phyloP scores from a whole-genome alignment of 1,140 invertebrate genomes.

The Tribolium castaneum region DNA sequence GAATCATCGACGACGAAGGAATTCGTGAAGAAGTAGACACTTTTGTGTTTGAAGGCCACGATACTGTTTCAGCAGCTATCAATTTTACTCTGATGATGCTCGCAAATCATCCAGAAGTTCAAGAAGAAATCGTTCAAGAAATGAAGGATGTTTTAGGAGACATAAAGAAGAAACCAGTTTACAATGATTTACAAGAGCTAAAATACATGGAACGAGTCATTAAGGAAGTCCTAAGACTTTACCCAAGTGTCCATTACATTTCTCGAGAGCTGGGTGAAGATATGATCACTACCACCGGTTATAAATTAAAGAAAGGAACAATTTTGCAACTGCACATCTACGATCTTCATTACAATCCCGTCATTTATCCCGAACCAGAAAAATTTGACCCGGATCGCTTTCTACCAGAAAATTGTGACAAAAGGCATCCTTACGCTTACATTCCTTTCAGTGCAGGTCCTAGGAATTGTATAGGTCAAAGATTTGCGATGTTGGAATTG shows the following conservation, averaged over 20 bases:
- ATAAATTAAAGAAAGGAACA: not conserved
- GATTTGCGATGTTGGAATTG: conserved; percentile 81
- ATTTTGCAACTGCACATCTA: conserved; percentile 35
- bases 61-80: not conserved
- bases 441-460: conserved; percentile 76
- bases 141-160: conserved; percentile 72
- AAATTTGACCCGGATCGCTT: conserved; percentile 77
- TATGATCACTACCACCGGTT: conserved; percentile 56
- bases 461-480: conserved; percentile 73
- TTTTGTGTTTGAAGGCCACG: conserved; percentile 81
- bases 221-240: conserved; percentile 73
- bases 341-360: conserved; percentile 37
- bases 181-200: conserved; percentile 71
- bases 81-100: conserved; percentile 61
- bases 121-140: conserved; percentile 69
- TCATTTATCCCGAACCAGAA: conserved; percentile 72
- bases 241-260: conserved; percentile 75
- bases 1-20: conserved; percentile 71
- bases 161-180: conserved; percentile 63
- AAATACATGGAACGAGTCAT: conserved; percentile 74
- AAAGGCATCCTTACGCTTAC: conserved; percentile 67
- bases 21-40: conserved; percentile 89
- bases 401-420: conserved; percentile 66
- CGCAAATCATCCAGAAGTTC: conserved; percentile 75
- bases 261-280: conserved; percentile 68